Percentiles rank a stretch among this genome's conserved stretches.
These are phyloP conservation scores for Amphilophus citrinellus DNA, from an alignment of 2,113 vertebrate species.

Conservation along the genomic window DNA sequence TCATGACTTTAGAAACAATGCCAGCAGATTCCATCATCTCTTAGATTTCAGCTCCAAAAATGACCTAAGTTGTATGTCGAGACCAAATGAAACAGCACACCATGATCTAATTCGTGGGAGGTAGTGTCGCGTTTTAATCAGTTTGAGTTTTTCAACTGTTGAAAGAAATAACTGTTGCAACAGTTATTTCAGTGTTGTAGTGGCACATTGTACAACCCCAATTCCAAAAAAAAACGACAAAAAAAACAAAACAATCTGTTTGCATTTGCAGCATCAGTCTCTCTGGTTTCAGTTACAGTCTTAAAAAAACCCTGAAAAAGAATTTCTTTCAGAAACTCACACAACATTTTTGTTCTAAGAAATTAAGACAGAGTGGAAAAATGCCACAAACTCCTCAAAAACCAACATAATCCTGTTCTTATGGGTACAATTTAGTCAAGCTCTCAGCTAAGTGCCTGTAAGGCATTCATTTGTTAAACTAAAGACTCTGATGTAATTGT, in stretches of 20 bases:
- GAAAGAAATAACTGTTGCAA: neutral
- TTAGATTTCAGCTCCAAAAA: neutral
- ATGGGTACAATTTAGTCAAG: neutral
- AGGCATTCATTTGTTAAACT: neutral
- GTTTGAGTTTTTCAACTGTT: neutral
- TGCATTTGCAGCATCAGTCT: neutral
- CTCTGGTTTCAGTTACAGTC: neutral
- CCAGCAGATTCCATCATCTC: constrained; percentile 32
- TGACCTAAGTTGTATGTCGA: neutral
- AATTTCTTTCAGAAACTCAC: neutral
- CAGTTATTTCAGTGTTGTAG: neutral
- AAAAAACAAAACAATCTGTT: neutral
- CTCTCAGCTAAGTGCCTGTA: neutral
- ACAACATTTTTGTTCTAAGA: neutral
- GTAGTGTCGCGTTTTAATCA: neutral
- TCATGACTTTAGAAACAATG: constrained; percentile 38
- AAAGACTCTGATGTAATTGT: neutral
- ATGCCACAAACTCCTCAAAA: neutral
- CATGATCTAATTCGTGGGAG: neutral
- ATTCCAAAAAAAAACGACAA: neutral
- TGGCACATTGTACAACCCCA: neutral
- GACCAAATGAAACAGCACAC: neutral
- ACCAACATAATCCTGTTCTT: neutral
- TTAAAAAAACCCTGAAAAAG: neutral
- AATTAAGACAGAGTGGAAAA: neutral